Base-by-base conservation (phyloP, 2,113 vertebrate genomes). In the Psittacus erithacus region DNA sequence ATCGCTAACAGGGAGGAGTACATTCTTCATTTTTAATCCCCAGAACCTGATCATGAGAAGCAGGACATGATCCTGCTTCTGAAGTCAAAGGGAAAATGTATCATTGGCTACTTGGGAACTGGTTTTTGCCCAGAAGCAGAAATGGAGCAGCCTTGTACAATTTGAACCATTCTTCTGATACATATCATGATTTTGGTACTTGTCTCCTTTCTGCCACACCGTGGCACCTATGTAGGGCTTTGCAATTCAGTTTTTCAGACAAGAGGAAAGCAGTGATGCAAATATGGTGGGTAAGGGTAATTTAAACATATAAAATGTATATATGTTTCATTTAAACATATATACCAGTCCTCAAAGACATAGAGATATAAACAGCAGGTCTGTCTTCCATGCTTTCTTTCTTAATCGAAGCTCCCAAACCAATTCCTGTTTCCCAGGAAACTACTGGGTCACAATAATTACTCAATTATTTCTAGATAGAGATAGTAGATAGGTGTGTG, bases 341-440 rank as follows among this genome's bases (percentile, higher is more conserved):
- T 38, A 18, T 44, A 44, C 17, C 3, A 29, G 29, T n/a, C 65
- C 41, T 77, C 33, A 38, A 75, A 89, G 53, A 85, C 33, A 70
- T 0, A 47, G 13, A 22, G 38, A 27, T 41, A 13, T 52, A 49
- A 87, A 69, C 41, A 87, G 55, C 43, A 52, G 22, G 41, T 47
- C 39, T 69, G 29, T 53, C 46, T 85, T 65, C 70, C 3, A 1
- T 33, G 31, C n/a, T 87, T 84, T 50, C 49, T 57, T 69, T 50
- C 49, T 57, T 69, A 87, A 41, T 62, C 1, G 0, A 41, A 85
- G 49, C 49, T 76, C 41, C 52, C n/a, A 79, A 74, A 85, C 13
- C 27, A 47, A n/a, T 76, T 86, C 13, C 31, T 23, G 76, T 93
- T 95, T 53, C 84, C 75, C 57, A 67, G 78, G 81, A 94, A 95